Evolutionary conservation across 1,140 invertebrate genomes (phyloP), one percentile per base, ranked within the genome.

Genomic region (Caenorhabditis inopinata): DNA sequence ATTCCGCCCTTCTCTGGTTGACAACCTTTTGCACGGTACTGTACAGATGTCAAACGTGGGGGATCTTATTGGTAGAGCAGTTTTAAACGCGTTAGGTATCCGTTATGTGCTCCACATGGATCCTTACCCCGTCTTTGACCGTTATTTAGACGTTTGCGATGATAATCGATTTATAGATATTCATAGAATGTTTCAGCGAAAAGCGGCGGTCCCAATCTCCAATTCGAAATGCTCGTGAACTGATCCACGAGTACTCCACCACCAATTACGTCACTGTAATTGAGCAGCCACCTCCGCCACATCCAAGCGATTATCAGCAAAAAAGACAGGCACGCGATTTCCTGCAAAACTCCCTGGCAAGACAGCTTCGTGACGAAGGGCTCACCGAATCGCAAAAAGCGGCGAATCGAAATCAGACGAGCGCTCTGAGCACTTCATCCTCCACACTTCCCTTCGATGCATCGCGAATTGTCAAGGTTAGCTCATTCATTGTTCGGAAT

Each of bases 321-420:
- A 68, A 38, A 18, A 42, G 21, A 25, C 78, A 79, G 42, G 25
- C 58, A 18, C 6, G 45, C 9, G 46, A 32, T 16, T 74, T 49
- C 23, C 75, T 47, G 23, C 74, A 81, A 9, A 53, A 81, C 27
- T 35, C 32, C 46, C 62, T 81, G 32, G 80, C 76, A 18, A 29
- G 62, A 25, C 74, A 81, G 27, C 75, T 81, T 1, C 49, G 80
- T 5, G 80, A 81, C 38, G 45, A 76, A 25, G 80, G 79, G 29
- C 74, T 80, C 7, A 80, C 79, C 11, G 46, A 38, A 35, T 58
- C 47, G 5, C 79, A 80, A 62, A 23, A 38, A 45, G 49, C 74
- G n/a, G 79, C 79, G 48, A 80, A 80, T 49, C 73, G 75, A 14
- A 68, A 68, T 68, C 58, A 68, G 58, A 68, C 58, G 38, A 42